Conservation (phyloP, 2,888 invertebrate species). For the Vanessa cardui region DNA sequence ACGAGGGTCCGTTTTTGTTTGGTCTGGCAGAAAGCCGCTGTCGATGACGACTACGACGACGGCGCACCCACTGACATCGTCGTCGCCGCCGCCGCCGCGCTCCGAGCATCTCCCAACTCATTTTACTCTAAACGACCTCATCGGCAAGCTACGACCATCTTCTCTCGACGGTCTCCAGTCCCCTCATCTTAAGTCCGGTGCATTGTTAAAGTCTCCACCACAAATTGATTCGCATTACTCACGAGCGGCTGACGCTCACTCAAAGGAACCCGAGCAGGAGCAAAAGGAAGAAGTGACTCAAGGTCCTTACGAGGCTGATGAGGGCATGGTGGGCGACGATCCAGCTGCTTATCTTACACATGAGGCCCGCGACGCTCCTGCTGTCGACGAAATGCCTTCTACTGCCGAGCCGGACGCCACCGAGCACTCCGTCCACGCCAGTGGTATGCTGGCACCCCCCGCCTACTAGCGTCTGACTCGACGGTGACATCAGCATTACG, state of each 20-base stretch:
- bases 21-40: slow-evolving; percentile 76
- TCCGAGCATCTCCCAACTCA: slow-evolving; percentile 80
- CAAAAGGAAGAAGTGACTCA: slow-evolving; percentile 80
- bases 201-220: slow-evolving; percentile 78
- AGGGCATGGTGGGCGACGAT: slow-evolving; percentile 82
- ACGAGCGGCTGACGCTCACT: slow-evolving; percentile 75
- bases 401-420: slow-evolving; percentile 84
- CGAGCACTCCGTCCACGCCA: slow-evolving; percentile 79
- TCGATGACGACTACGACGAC: slow-evolving; percentile 83
- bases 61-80: slow-evolving; percentile 80
- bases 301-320: slow-evolving; percentile 84
- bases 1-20: slow-evolving; percentile 64
- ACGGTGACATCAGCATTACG: slow-evolving; percentile 47
- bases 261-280: slow-evolving; percentile 65
- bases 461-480: slow-evolving; percentile 72
- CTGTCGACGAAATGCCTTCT: slow-evolving; percentile 77
- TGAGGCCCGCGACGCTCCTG: slow-evolving; percentile 66
- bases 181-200: slow-evolving; percentile 74
- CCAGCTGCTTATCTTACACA: slow-evolving; percentile 76
- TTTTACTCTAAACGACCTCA: slow-evolving; percentile 81
- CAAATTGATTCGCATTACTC: slow-evolving; percentile 84
- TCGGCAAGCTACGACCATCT: slow-evolving; percentile 80
- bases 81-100: slow-evolving; percentile 80
- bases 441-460: slow-evolving; percentile 81
- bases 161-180: slow-evolving; percentile 78